phyloP scores from a whole-genome alignment of 2,888 invertebrate genomes.

The Orthosia gothica region DNA sequence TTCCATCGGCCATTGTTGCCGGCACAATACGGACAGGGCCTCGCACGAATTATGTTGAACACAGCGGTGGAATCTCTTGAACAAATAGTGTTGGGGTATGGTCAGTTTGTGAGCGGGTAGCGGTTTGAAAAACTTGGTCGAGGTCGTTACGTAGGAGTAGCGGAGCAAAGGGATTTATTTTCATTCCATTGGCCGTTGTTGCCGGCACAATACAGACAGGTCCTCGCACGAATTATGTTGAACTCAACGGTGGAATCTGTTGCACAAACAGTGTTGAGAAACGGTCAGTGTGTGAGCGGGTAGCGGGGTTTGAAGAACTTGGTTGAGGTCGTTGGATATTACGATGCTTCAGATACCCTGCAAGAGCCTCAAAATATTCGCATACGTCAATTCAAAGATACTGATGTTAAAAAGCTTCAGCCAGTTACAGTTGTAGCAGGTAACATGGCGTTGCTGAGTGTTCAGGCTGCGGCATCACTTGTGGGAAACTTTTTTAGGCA shows the following conservation, averaged over 20 bases:
- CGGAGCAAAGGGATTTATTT: slow-evolving; percentile 46
- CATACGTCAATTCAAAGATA: no score
- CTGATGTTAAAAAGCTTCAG: no score
- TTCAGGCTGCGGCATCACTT: no score
- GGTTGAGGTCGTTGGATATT: no score
- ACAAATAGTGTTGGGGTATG: slow-evolving; percentile 41
- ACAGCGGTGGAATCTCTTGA: slow-evolving; percentile 45
- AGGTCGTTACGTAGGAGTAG: background rate
- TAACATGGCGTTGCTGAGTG: no score
- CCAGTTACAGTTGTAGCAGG: no score
- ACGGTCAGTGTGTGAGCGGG: slow-evolving; percentile 17
- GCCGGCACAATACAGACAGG: slow-evolving; percentile 46
- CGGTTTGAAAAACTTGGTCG: background rate
- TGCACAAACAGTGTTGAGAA: slow-evolving; percentile 45
- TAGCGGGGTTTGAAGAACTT: background rate
- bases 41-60: slow-evolving; percentile 57
- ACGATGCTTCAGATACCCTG: no score
- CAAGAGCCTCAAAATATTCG: no score
- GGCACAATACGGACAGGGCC: slow-evolving; percentile 50
- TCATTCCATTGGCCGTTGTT: slow-evolving; percentile 56
- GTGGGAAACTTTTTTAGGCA: no score
- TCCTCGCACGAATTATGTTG: slow-evolving; percentile 57
- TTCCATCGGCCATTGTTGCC: slow-evolving; percentile 53
- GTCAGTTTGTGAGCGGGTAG: slow-evolving; percentile 20
- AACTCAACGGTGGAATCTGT: slow-evolving; percentile 46